Conservation (phyloP, 1,140 invertebrate species). For the Penaeus chinensis region DNA sequence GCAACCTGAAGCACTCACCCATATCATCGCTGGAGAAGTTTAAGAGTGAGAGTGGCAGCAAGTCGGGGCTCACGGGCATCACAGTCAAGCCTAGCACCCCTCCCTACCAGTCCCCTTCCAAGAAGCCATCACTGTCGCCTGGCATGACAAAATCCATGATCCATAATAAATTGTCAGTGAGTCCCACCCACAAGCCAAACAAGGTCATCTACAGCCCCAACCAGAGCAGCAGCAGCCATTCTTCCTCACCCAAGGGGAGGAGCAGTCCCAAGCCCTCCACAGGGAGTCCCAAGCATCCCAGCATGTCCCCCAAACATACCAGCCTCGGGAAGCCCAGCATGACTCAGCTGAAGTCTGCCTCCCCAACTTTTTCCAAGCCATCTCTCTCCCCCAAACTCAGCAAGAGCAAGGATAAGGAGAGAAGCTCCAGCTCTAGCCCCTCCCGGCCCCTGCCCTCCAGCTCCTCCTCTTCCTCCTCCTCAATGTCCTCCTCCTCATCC, state of each 20-base stretch:
- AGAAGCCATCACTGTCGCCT: constrained; percentile 60
- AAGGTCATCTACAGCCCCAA: constrained; percentile 62
- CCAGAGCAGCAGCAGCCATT: constrained; percentile 41
- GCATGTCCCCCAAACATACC: constrained; percentile 71
- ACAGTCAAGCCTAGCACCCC: constrained; percentile 61
- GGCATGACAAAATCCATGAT: constrained; percentile 55
- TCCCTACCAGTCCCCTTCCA: constrained; percentile 61
- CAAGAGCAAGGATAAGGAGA: constrained; percentile 60
- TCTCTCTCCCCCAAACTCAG: constrained; percentile 73
- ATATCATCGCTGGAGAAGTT: constrained; percentile 67
- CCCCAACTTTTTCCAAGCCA: constrained; percentile 80
- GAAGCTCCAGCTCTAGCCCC: constrained; percentile 63
- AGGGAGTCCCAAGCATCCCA: constrained; percentile 66
- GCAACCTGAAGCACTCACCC: constrained; percentile 77
- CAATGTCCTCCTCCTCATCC: constrained; percentile 34
- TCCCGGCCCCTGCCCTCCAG: constrained; percentile 61
- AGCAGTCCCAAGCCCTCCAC: constrained; percentile 62
- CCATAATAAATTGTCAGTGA: constrained; percentile 59
- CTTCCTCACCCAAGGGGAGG: constrained; percentile 58
- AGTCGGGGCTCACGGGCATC: constrained; percentile 51
- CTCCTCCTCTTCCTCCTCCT: constrained; percentile 46
- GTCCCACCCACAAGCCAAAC: constrained; percentile 63
- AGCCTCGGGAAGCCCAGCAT: constrained; percentile 82
- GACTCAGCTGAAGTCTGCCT: constrained; percentile 68
- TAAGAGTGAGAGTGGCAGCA: constrained; percentile 54